Base-by-base conservation (phyloP, 1,140 invertebrate genomes). In the Oryctes rhinoceros region DNA sequence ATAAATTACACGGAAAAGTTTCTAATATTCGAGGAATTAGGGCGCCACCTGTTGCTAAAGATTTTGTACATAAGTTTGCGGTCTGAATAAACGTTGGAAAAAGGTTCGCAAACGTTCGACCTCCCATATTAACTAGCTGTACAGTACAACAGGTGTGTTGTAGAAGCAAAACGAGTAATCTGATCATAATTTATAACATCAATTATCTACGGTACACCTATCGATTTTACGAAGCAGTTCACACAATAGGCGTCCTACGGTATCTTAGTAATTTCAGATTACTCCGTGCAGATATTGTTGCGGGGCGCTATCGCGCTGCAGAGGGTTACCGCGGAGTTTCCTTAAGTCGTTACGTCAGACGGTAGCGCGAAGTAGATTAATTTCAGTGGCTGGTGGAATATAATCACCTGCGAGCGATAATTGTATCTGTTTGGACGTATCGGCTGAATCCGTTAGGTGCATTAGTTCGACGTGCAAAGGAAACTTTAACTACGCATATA, bases 141-240 rank as follows among this genome's bases (percentile, higher is more conserved):
- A 30, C 9, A 44, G 39, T 71, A 71, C 65, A 71, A 71, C 65
- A 71, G 65, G 65, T 71, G 65, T 71, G 65, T 71, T 71, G 18
- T 30, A 30, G 24, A 13, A 7, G 24, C 65, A 71, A 44, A 59
- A 59, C 53, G n/a, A 18, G 24, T 37, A 71, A 71, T 71, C 65
- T 71, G 65, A 24, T 71, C 10, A 71, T 71, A 71, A 71, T 71
- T 71, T 71, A 71, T 71, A 71, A 71, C 24, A 35, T 71, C 65
- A 71, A 71, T 71, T 71, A 71, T 71, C 65, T 71, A 7, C 65
- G 7, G 35, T 37, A 15, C 65, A 71, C 18, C 10, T 71, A 71
- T 71, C 24, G 65, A 71, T 71, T 71, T 71, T 71, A 71, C 65
- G 18, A 35, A 71, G 53, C 18, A 71, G 65, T 71, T 71, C 65